Percentiles rank a stretch among this genome's conserved stretches.
Evolutionary conservation across 2,797 vertebrate genomes (phyloP).

Genomic region (Tapirus indicus): DNA sequence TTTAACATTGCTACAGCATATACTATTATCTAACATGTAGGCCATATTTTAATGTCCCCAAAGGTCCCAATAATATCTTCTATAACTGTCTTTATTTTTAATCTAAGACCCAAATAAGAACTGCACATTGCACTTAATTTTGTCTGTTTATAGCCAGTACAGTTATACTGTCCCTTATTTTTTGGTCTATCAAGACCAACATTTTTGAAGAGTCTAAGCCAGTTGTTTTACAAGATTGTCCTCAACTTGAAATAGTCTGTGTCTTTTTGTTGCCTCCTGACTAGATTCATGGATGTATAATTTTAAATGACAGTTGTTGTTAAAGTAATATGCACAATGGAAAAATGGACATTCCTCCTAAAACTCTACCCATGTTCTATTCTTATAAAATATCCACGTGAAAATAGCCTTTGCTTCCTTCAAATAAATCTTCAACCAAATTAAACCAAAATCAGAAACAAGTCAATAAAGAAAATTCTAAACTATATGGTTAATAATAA

Average conservation of each 20-base stretch:
- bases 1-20: background rate
- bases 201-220: background rate
- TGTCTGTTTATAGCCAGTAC: background rate
- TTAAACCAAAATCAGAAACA: background rate
- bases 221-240: background rate
- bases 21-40: background rate
- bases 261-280: background rate
- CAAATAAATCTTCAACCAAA: background rate
- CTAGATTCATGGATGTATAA: background rate
- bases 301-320: background rate
- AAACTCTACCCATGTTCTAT: background rate
- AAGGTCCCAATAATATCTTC: background rate
- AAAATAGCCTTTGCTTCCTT: background rate
- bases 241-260: background rate
- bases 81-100: background rate
- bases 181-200: background rate
- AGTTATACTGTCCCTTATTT: background rate
- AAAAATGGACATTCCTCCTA: background rate
- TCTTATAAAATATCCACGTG: background rate
- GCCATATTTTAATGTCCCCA: background rate
- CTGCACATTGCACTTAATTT: background rate
- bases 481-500: background rate
- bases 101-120: background rate
- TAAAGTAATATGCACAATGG: background rate
- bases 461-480: background rate